Percentiles rank a stretch among this genome's conserved stretches.
Conservation (phyloP, 2,797 vertebrate species). For the Chromis chromis region DNA sequence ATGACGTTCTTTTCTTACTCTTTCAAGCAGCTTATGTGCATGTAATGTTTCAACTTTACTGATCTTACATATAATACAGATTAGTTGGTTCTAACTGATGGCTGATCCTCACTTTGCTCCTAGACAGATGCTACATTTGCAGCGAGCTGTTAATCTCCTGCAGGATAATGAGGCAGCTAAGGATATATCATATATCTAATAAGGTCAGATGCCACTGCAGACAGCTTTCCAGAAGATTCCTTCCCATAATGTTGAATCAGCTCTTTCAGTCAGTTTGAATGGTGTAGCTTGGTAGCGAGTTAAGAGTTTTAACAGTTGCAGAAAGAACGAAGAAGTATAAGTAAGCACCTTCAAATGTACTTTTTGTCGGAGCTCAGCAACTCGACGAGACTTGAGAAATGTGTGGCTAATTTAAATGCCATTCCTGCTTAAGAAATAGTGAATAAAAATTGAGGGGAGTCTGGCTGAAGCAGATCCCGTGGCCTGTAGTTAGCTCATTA, state of each 20-base stretch:
- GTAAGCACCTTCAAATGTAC: conserved; percentile 36
- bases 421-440: conserved; percentile 30
- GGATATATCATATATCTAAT: conserved; percentile 59
- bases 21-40: conserved; percentile 25
- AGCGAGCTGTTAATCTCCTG: conserved; percentile 60
- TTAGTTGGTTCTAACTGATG: conserved; percentile 39
- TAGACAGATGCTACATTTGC: conserved; percentile 55
- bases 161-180: conserved; percentile 61
- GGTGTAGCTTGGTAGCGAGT: conserved; percentile 25
- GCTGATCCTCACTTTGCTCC: conserved; percentile 48
- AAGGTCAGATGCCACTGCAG: conserved; percentile 47
- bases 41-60: conserved; percentile 36
- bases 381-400: conserved; percentile 7
- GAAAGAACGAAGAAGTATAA: conserved; percentile 25
- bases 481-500: conserved; percentile 68
- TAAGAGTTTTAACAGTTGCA: conserved; percentile 37
- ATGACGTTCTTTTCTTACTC: not conserved
- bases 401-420: conserved; percentile 60
- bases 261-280: conserved; percentile 31
- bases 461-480: conserved; percentile 54
- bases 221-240: conserved; percentile 21
- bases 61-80: conserved; percentile 53
- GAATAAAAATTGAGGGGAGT: conserved; percentile 28
- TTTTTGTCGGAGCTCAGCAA: conserved; percentile 51
- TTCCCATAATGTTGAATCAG: conserved; percentile 57